phyloP scores from a whole-genome alignment of 1,140 invertebrate species.

The Anastrepha obliqua region DNA sequence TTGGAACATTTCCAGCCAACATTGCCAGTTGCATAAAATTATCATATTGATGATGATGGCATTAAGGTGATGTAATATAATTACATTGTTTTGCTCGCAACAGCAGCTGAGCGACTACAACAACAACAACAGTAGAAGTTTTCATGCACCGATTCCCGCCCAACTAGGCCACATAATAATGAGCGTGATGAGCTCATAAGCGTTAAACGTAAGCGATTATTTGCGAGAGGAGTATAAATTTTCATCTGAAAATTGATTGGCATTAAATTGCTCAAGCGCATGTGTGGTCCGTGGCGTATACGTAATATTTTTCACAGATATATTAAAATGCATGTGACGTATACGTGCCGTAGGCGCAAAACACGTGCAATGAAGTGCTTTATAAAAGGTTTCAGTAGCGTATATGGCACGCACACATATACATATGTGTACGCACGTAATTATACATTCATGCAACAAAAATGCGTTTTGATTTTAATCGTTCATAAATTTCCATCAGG shows the following conservation, averaged over 20 bases:
- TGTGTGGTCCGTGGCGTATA: not conserved
- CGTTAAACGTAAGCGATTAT: constrained; percentile 1
- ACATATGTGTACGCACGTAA: not conserved
- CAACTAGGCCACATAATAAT: not conserved
- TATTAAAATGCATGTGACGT: constrained; percentile 30
- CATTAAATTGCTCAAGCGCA: not conserved
- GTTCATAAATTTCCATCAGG: not conserved
- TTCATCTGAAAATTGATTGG: constrained; percentile 25
- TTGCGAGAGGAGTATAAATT: constrained; percentile 27
- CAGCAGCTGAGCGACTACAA: not conserved
- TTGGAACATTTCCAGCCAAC: constrained; percentile 6
- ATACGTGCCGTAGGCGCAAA: not conserved
- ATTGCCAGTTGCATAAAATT: constrained; percentile 26
- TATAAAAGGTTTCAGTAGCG: not conserved
- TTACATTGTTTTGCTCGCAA: not conserved
- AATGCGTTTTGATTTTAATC: not conserved
- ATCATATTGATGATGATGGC: not conserved
- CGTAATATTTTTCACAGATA: not conserved
- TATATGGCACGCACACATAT: not conserved
- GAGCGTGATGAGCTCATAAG: not conserved
- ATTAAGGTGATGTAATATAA: constrained; percentile 18
- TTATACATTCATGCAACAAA: not conserved
- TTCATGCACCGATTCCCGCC: too few relatives aligned
- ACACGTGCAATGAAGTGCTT: not conserved
- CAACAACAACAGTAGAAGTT: too few relatives aligned